Evolutionary conservation across 1,140 invertebrate species (phyloP), one percentile per base, ranked within the genome.

Genomic region (Papilio helenus): DNA sequence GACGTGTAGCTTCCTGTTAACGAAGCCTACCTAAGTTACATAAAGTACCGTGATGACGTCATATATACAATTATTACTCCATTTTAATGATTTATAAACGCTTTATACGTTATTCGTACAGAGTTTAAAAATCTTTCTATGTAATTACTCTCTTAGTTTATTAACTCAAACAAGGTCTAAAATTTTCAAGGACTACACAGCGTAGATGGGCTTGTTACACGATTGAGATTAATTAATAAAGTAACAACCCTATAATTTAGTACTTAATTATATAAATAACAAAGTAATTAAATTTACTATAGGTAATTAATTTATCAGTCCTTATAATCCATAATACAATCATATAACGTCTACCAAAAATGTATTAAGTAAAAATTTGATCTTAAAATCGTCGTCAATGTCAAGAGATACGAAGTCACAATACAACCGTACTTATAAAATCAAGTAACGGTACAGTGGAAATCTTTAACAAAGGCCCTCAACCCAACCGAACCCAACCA

Each of bases 1-100:
- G 61, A 29, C 26, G 26, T 68, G 26, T 14, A 68, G 61, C 61
- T 68, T 68, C 61, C 61, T 68, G 61, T 16, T 12, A 68, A 68
- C 61, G 23, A 14, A 68, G 26, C 61, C 61, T 14, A 26, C 12
- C 5, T 16, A 29, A 68, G 26, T 26, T 61, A 29, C 5, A 29
- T 68, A 34, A 61, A 18, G 26, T 16, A 68, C 26, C 26, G 18
- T 68, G 5, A 68, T 29, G 61, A 68, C 61, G 23, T 61, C 20
- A 61, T 34, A 68, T 16, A 5, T 68, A 16, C 14, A 34, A 68
- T 18, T 8, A 16, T 16, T 16, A 29, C 18, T 61, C 12, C 23
- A 61, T 68, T 68, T 68, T 16, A 7, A 29, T 12, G 1, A 29
- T n/a, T n/a, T n/a, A n/a, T 29, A 10, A 16, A 68, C 23, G 3